Percentiles rank a stretch among this genome's conserved stretches.
Conservation (phyloP, 2,797 vertebrate genomes). For the Pangasius larnaudii region DNA sequence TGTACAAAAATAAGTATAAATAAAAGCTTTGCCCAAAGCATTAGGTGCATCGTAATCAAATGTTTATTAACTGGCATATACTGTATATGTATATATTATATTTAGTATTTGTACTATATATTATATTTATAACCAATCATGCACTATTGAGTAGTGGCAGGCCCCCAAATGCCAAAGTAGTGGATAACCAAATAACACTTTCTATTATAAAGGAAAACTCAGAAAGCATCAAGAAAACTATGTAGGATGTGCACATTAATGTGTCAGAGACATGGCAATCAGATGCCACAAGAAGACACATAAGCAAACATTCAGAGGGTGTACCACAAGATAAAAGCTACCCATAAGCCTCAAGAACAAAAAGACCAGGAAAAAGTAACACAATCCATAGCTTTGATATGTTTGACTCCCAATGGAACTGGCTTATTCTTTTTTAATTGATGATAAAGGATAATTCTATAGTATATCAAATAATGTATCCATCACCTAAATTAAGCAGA, state of each 20-base stretch:
- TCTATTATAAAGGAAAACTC: background rate
- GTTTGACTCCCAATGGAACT: background rate
- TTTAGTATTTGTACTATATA: background rate
- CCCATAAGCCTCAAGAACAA: background rate
- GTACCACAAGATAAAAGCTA: background rate
- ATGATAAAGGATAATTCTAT: background rate
- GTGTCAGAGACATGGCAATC: background rate
- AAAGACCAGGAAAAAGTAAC: background rate
- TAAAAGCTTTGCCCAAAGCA: background rate
- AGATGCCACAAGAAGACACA: background rate
- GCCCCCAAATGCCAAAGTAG: background rate
- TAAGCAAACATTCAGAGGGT: background rate
- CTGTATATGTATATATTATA: background rate
- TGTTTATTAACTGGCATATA: background rate
- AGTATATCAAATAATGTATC: background rate
- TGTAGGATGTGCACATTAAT: background rate
- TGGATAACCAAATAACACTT: slow-evolving; percentile 1
- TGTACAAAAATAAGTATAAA: background rate
- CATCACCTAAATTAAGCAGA: background rate
- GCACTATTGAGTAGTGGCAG: background rate
- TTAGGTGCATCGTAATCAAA: background rate
- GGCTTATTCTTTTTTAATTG: background rate
- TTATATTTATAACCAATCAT: background rate
- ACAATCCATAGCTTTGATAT: background rate
- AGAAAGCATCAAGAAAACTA: background rate